Evolutionary conservation across 2,888 invertebrate genomes (phyloP).

Genomic region (Andricus curvator): DNA sequence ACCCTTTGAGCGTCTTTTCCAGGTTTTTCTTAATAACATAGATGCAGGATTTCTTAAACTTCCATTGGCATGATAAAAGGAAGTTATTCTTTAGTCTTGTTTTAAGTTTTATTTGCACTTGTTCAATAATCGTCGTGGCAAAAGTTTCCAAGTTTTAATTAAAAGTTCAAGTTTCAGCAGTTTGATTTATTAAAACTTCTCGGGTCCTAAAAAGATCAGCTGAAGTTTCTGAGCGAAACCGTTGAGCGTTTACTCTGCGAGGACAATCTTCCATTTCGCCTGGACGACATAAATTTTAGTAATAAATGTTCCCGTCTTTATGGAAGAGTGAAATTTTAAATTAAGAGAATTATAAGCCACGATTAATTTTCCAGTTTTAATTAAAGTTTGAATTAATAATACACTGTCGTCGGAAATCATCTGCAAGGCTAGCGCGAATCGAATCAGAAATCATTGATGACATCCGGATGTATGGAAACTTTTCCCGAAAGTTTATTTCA

Average conservation of each 20-base stretch:
- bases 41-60: background rate
- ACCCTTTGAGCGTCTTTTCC: too few relatives aligned
- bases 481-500: background rate
- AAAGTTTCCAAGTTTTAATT: constrained; percentile 65
- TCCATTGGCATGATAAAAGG: background rate
- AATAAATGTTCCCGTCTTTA: background rate
- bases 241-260: background rate
- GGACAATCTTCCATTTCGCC: background rate
- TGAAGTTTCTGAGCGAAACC: constrained; percentile 2
- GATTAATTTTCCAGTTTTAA: background rate
- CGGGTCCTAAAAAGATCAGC: constrained; percentile 52
- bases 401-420: too few relatives aligned
- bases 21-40: too few relatives aligned
- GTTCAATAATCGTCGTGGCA: constrained; percentile 61
- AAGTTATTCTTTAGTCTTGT: constrained; percentile 33
- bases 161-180: constrained; percentile 58
- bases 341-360: background rate
- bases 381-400: background rate
- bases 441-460: too few relatives aligned
- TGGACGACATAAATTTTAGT: background rate
- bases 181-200: constrained; percentile 57
- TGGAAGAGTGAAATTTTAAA: background rate
- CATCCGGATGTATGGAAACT: too few relatives aligned
- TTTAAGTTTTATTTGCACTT: constrained; percentile 56
- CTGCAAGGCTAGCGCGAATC: too few relatives aligned